phyloP scores from a whole-genome alignment of 2,888 invertebrate species.

The Hirudinaria manillensis region DNA sequence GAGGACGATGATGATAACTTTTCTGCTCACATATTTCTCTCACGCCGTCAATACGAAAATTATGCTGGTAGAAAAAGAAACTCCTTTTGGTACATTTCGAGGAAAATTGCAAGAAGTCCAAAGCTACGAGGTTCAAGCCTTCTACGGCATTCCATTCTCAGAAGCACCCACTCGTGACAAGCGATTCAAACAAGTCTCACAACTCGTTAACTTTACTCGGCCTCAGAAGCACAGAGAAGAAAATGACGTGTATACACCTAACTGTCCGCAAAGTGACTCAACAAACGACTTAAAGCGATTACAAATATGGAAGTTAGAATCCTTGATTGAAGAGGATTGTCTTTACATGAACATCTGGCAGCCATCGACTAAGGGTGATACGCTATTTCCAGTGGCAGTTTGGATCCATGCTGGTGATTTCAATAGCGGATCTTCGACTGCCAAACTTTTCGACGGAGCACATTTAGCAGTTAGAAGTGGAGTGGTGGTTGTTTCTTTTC shows the following conservation, averaged over 20 bases:
- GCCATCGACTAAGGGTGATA: conserved; percentile 59
- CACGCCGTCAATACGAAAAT: too few species aligned
- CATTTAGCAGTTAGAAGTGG: conserved; percentile 77
- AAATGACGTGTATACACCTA: background rate
- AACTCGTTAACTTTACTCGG: background rate
- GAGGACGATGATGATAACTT: too few species aligned
- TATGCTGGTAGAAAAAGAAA: too few species aligned
- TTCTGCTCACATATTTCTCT: too few species aligned
- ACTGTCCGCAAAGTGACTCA: background rate
- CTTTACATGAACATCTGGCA: conserved; percentile 91
- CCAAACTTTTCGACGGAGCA: conserved; percentile 59
- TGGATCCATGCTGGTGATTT: conserved; percentile 94
- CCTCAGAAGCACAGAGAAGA: background rate
- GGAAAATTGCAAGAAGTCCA: too few species aligned
- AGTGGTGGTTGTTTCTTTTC: conserved; percentile 88
- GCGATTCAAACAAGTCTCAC: too few species aligned
- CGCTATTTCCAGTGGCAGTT: conserved; percentile 67
- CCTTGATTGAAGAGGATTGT: conserved; percentile 88
- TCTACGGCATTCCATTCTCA: too few species aligned
- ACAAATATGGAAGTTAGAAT: conserved; percentile 48
- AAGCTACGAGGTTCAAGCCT: too few species aligned
- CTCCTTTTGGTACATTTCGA: too few species aligned
- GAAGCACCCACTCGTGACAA: too few species aligned
- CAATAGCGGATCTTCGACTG: conserved; percentile 82
- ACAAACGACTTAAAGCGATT: background rate